phyloP scores from a whole-genome alignment of 1,140 invertebrate species.

The Eumeta japonica region DNA sequence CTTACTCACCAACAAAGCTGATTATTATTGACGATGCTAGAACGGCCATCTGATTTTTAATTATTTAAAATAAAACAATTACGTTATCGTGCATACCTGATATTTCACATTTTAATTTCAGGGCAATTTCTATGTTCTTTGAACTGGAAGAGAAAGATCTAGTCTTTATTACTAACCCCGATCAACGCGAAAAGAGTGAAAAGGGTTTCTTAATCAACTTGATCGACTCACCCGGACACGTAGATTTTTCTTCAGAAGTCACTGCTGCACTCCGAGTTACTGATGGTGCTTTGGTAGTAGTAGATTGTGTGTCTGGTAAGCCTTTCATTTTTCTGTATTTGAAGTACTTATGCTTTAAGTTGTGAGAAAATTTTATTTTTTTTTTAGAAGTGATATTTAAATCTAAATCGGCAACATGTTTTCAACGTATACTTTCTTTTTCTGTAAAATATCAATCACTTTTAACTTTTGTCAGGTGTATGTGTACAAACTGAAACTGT shows the following conservation, averaged over 20 bases:
- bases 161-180: constrained; percentile 83
- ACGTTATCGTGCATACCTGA: neutral
- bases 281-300: constrained; percentile 97
- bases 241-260: constrained; percentile 99
- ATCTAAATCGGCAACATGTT: neutral
- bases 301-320: constrained; percentile 97
- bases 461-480: constrained; percentile 71
- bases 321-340: neutral
- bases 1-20: constrained; percentile 42
- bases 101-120: constrained; percentile 42
- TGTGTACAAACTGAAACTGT: constrained; percentile 99
- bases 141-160: constrained; percentile 91
- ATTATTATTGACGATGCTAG: constrained; percentile 42
- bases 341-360: neutral
- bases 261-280: constrained; percentile 98
- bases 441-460: neutral
- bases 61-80: constrained; percentile 9
- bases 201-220: constrained; percentile 99
- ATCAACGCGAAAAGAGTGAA: constrained; percentile 85
- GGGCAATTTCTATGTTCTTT: constrained; percentile 98
- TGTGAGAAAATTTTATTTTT: neutral
- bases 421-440: neutral
- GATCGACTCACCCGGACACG: constrained; percentile 98
- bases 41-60: constrained; percentile 55
- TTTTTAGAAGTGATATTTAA: no score